Conservation (phyloP, 2,888 invertebrate genomes). For the Embidobia sp. region DNA sequence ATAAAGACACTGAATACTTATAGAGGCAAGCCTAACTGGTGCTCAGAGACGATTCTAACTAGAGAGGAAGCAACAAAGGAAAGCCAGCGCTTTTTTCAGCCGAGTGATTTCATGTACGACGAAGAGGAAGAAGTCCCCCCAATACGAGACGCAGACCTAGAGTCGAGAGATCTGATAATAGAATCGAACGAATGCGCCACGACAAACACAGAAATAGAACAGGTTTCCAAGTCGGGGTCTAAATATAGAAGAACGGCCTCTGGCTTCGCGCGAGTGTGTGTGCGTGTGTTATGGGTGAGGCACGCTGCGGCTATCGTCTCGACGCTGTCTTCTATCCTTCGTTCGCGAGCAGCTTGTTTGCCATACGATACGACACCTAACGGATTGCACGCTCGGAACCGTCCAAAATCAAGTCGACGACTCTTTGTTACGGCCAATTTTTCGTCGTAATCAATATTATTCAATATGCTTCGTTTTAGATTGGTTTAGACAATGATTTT, state of each 20-base stretch:
- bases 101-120: conserved; percentile 22
- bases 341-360: conserved; percentile 18
- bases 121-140: conserved; percentile 13
- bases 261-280: conserved; percentile 2
- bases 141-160: conserved; percentile 2
- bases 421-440: too few relatives aligned
- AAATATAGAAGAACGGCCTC: conserved; percentile 73
- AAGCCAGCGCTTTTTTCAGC: conserved; percentile 7
- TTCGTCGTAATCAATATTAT: too few relatives aligned
- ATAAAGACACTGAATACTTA: too few relatives aligned
- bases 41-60: too few relatives aligned
- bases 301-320: conserved; percentile 28
- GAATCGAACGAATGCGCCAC: conserved; percentile 45
- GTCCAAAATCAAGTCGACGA: not conserved
- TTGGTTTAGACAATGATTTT: too few relatives aligned
- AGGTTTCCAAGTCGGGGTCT: conserved; percentile 74
- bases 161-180: too few relatives aligned
- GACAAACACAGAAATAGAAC: conserved; percentile 76
- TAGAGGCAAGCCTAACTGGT: too few relatives aligned
- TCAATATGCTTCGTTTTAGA: too few relatives aligned
- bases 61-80: conserved; percentile 43
- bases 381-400: conserved; percentile 11
- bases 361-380: conserved; percentile 31
- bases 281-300: conserved; percentile 57
- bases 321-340: conserved; percentile 40